phyloP scores from a whole-genome alignment of 2,113 vertebrate species.

The Spermophilus dauricus region DNA sequence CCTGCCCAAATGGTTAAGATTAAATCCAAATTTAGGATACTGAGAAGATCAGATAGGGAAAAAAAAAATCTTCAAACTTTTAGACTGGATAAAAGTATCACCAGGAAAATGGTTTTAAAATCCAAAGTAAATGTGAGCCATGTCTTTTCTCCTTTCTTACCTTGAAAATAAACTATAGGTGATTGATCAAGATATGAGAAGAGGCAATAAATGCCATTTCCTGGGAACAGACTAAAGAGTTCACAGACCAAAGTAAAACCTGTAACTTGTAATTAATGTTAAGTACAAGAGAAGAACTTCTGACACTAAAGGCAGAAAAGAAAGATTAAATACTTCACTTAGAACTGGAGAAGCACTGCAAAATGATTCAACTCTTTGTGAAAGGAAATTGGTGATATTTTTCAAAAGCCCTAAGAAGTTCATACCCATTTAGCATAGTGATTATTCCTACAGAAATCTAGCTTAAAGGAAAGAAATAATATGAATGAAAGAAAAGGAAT shows the following conservation, averaged over 20 bases:
- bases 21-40: neutral
- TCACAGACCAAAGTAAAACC: neutral
- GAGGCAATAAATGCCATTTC: neutral
- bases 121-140: neutral
- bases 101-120: neutral
- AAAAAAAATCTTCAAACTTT: neutral
- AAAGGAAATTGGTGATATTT: neutral
- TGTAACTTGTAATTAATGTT: neutral
- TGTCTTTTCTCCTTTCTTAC: neutral
- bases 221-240: neutral
- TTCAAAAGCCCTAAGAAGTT: neutral
- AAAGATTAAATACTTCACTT: neutral
- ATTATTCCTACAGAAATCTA: neutral
- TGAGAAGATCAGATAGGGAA: neutral
- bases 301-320: neutral
- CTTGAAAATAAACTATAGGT: neutral
- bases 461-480: neutral
- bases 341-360: neutral
- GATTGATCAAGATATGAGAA: neutral
- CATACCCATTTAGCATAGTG: neutral
- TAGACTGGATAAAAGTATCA: neutral
- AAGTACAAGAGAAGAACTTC: neutral
- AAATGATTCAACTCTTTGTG: neutral
- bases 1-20: neutral
- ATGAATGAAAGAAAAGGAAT: neutral